Evolutionary conservation across 2,888 invertebrate genomes (phyloP), one percentile per base, ranked within the genome.

Genomic region (Leucoma salicis): DNA sequence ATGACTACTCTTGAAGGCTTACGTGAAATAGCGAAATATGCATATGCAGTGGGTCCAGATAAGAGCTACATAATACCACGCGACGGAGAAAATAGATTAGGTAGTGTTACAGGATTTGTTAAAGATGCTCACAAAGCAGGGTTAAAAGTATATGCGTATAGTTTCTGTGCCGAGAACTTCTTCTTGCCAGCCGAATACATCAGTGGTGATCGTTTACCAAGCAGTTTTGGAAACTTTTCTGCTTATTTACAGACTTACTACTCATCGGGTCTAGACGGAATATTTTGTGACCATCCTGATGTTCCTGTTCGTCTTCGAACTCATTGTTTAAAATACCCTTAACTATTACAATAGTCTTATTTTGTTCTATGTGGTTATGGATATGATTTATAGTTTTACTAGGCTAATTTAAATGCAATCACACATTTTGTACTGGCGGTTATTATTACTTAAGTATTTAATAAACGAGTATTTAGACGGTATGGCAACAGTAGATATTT

Each of bases 251-350:
- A 61, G 48, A 78, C 74, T 0, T 89, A 74, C 47, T 54, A 87
- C 3, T 73, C 68, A 6, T 67, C 85, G 15, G 88, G 87, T 13
- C 70, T 89, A 24, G 88, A 89, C 34, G 88, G 87, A 3, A 60
- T 85, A 2, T 89, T 89, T 50, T 68, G 75, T 38, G 88, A 89
- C 44, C 86, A 89, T 50, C 87, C 88, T n/a, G 79, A 89, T 51
- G 66, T 77, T 16, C 72, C 77, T 1, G 61, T 62, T 1, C 60
- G 68, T 3, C 52, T 73, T 36, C 65, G 80, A 33, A 57, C 60
- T 27, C 27, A 48, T 1, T 71, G 69, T 27, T 27, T 11, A 11
- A n/a, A 10, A 27, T 27, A n/a, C n/a, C n/a, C 27, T 1, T n/a
- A 27, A 11, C 27, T 27, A 11, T 27, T 27, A n/a, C 27, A 25